Evolutionary conservation across 2,888 invertebrate genomes (phyloP), one percentile per base, ranked within the genome.

Genomic region (Cosmia trapezina): DNA sequence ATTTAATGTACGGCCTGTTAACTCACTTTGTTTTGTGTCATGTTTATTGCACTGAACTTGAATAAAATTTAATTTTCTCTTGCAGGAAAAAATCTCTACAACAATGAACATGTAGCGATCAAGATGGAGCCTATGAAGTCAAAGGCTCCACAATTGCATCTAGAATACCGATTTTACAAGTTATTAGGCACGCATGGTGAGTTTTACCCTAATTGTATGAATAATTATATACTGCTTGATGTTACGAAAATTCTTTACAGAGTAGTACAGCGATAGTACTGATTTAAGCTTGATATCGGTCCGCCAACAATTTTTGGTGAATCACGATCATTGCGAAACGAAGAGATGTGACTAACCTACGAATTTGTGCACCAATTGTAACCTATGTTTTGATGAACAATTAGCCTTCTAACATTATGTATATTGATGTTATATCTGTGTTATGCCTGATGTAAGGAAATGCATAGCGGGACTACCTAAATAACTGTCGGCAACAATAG

Each of bases 51-150:
- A 51, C 45, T 64, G 62, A 14, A 14, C 37, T 49, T 9, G 61
- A 57, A 62, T 70, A 71, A 69, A 83, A 63, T 73, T 12, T 19
- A 49, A 43, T 67, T 84, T 93, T 95, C 93, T 95, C 92, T 97
- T 98, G 68, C 97, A 98, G 99, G 99, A 89, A 99, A 99, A 97
- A 99, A 99, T 97, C 97, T 99, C 93, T 99, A 99, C 97, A 99
- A 99, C 97, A 99, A 99, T 97, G 99, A 99, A 97, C 99, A 99
- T 97, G 99, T 99, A 96, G 99, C 99, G 96, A 99, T 99, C 96
- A 99, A 99, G 97, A 98, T 99, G 99, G 99, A 99, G 97, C 99
- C 99, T 91, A 99, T 99, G 99, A 99, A 99, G 97, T 99, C 99
- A 90, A 99, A 99, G 97, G 99, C 99, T 93, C 99, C 99, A 84